These are phyloP conservation scores for Xenopus petersii DNA, from an alignment of 2,797 vertebrate species.

Conservation along the genomic window DNA sequence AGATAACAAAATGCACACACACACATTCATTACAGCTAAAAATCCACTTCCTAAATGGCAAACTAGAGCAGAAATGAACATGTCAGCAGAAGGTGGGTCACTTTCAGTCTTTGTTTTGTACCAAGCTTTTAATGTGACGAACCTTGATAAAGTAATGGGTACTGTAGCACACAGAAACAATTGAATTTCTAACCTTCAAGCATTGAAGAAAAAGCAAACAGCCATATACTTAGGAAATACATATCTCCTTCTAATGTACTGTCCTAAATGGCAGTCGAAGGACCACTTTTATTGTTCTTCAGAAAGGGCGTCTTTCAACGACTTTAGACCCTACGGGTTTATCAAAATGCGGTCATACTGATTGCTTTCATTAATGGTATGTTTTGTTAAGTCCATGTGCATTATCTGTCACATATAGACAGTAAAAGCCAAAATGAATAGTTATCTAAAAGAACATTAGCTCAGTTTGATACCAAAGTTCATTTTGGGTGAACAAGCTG, in stretches of 20 bases:
- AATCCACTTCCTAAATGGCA: slow-evolving; percentile 72
- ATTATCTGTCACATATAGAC: slow-evolving; percentile 71
- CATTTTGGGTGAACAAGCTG: slow-evolving; percentile 76
- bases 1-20: slow-evolving; percentile 29
- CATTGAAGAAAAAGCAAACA: slow-evolving; percentile 66
- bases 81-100: slow-evolving; percentile 73
- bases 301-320: slow-evolving; percentile 74
- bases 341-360: slow-evolving; percentile 82
- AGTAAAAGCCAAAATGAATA: slow-evolving; percentile 77
- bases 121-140: slow-evolving; percentile 73
- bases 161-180: slow-evolving; percentile 34
- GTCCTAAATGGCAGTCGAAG: slow-evolving; percentile 85
- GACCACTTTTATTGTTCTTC: slow-evolving; percentile 73
- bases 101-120: slow-evolving; percentile 84
- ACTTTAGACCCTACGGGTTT: slow-evolving; percentile 84
- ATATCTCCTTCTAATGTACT: slow-evolving; percentile 66
- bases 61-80: slow-evolving; percentile 76
- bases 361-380: slow-evolving; percentile 87
- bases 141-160: slow-evolving; percentile 77
- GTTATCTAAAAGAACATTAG: slow-evolving; percentile 76
- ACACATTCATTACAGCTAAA: slow-evolving; percentile 53
- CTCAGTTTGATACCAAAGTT: slow-evolving; percentile 69
- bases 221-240: slow-evolving; percentile 74
- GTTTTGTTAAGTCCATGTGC: slow-evolving; percentile 81
- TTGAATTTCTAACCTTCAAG: slow-evolving; percentile 69